Evolutionary conservation across 2,113 vertebrate species (phyloP).

Genomic region (Nyctereutes procyonoides): DNA sequence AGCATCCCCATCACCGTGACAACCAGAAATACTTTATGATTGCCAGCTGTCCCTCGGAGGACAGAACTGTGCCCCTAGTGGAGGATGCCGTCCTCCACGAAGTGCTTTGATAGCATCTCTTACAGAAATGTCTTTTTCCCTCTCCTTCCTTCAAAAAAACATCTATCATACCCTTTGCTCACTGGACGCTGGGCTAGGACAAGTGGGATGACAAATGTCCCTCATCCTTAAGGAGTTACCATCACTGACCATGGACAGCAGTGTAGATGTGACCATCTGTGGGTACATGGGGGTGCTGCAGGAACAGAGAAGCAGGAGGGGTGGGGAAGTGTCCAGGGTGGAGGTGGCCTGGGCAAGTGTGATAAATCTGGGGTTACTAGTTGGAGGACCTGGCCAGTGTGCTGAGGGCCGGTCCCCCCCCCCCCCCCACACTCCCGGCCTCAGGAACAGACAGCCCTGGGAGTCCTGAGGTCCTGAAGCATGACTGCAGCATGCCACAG

Average conservation of each 20-base stretch:
- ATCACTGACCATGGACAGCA: not conserved
- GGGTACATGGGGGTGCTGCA: not conserved
- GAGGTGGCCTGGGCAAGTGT: not conserved
- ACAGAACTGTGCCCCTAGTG: not conserved
- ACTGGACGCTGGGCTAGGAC: not conserved
- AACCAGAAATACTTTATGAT: not conserved
- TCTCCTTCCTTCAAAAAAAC: not conserved
- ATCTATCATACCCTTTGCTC: not conserved
- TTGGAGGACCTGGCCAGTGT: not conserved
- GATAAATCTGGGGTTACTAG: accelerated
- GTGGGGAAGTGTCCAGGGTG: not conserved
- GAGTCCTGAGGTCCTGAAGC: accelerated
- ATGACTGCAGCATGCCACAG: accelerated
- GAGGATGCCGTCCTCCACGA: not conserved
- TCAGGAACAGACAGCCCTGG: not conserved
- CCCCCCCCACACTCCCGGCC: not conserved
- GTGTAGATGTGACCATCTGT: not conserved
- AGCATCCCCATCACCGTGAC: not conserved
- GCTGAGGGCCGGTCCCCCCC: not conserved
- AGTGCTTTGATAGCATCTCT: not conserved
- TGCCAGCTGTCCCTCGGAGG: not conserved
- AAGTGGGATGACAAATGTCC: not conserved
- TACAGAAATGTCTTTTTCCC: not conserved
- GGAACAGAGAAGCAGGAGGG: not conserved
- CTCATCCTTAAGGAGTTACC: not conserved